These are phyloP conservation scores for Heliconius hermathena DNA, from an alignment of 1,140 invertebrate genomes.

Conservation along the genomic window DNA sequence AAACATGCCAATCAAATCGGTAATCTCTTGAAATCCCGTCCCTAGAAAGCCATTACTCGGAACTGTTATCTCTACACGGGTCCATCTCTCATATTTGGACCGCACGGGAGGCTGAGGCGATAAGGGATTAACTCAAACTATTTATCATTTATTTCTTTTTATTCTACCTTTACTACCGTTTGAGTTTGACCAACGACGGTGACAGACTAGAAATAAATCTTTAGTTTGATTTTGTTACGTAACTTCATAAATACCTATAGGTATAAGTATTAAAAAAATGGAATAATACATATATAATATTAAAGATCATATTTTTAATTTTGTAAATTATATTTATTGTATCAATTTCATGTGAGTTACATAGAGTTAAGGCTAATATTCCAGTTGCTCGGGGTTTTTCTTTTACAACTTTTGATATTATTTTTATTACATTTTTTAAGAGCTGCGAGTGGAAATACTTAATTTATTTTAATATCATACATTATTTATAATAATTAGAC, in stretches of 20 bases:
- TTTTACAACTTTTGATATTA: neutral
- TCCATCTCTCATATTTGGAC: conserved; percentile 79
- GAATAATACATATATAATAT: neutral
- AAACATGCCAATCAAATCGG: conserved; percentile 48
- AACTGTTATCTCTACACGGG: conserved; percentile 67
- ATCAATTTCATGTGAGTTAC: too few species aligned
- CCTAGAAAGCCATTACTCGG: conserved; percentile 69
- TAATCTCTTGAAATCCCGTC: conserved; percentile 49
- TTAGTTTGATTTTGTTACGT: conserved; percentile 23
- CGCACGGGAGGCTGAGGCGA: conserved; percentile 73
- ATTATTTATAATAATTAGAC: neutral
- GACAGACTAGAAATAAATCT: conserved; percentile 38
- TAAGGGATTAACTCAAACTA: conserved; percentile 78
- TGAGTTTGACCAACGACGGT: conserved; percentile 47
- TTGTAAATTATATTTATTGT: neutral
- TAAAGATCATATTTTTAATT: too few species aligned
- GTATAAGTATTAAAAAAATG: neutral
- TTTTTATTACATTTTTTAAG: neutral
- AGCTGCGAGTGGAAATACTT: neutral
- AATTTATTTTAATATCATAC: neutral
- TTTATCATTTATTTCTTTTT: conserved; percentile 78
- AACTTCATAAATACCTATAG: neutral
- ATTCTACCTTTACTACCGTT: conserved; percentile 74
- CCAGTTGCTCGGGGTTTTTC: neutral
- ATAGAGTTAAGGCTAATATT: neutral